Evolutionary conservation across 2,888 invertebrate species (phyloP).

Genomic region (Noctua comes): DNA sequence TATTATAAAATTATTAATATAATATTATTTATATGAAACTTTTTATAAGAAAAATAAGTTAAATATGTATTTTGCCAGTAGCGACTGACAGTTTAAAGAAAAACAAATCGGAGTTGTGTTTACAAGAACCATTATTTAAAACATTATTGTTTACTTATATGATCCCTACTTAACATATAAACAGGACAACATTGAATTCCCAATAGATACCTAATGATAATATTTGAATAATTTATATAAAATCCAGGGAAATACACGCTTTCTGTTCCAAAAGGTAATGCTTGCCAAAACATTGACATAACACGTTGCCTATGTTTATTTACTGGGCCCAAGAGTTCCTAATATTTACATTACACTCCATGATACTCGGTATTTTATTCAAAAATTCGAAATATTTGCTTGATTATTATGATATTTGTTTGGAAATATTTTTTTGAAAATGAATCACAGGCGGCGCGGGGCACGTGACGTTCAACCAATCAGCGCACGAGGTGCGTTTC

Average conservation of each 20-base stretch:
- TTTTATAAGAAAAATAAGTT: neutral
- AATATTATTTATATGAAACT: neutral
- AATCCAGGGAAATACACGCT: conserved; percentile 33
- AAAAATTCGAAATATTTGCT: conserved; percentile 7
- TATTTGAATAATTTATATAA: conserved; percentile 33
- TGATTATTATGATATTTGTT: neutral
- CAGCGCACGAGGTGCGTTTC: no score
- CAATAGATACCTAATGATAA: conserved; percentile 4
- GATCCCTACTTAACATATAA: conserved; percentile 5
- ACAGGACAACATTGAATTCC: conserved; percentile 13
- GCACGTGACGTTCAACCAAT: no score
- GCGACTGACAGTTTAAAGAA: neutral
- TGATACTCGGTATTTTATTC: neutral
- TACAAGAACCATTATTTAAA: neutral
- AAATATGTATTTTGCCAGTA: neutral
- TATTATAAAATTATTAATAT: no score
- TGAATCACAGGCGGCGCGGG: no score
- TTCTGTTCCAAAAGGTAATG: conserved; percentile 33
- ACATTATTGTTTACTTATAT: neutral
- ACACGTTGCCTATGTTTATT: conserved; percentile 26
- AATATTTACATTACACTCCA: conserved; percentile 10
- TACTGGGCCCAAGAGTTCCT: conserved; percentile 20
- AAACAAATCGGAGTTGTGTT: neutral
- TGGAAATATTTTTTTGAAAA: no score
- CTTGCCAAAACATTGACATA: conserved; percentile 47